Conservation (phyloP, 2,888 invertebrate genomes). For the Dinocampus coccinellae region DNA sequence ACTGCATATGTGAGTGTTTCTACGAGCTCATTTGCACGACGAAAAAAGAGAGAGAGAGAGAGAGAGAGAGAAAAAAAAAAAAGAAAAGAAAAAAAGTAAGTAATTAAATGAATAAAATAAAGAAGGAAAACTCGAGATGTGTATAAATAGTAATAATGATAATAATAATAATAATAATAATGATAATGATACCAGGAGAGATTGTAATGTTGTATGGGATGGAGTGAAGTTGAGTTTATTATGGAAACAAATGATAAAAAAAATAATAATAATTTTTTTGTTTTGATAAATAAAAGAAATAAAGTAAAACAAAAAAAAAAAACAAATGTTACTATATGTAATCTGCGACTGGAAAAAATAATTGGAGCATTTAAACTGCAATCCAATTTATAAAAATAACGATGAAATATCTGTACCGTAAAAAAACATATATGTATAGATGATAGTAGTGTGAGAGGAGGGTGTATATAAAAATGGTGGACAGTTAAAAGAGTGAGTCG, state of each 20-base stretch:
- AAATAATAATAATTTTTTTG: no score
- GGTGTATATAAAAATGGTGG: no score
- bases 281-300: no score
- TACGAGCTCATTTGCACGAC: not conserved
- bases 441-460: constrained; percentile 29
- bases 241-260: no score
- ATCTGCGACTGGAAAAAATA: constrained; percentile 61
- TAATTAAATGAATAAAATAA: no score
- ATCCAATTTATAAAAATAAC: constrained; percentile 70
- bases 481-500: constrained; percentile 20
- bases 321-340: constrained; percentile 55
- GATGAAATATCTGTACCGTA: constrained; percentile 69
- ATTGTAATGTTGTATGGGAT: not conserved
- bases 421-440: constrained; percentile 43
- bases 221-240: not conserved
- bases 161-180: no score
- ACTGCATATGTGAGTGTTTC: not conserved
- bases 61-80: not conserved
- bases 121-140: no score
- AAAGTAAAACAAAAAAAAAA: constrained; percentile 61
- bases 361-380: constrained; percentile 66
- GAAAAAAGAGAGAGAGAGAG: not conserved
- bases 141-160: no score
- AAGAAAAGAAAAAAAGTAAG: no score
- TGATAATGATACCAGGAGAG: no score